Base-by-base conservation (phyloP, 2,797 vertebrate species). In the Pangasius larnaudii region DNA sequence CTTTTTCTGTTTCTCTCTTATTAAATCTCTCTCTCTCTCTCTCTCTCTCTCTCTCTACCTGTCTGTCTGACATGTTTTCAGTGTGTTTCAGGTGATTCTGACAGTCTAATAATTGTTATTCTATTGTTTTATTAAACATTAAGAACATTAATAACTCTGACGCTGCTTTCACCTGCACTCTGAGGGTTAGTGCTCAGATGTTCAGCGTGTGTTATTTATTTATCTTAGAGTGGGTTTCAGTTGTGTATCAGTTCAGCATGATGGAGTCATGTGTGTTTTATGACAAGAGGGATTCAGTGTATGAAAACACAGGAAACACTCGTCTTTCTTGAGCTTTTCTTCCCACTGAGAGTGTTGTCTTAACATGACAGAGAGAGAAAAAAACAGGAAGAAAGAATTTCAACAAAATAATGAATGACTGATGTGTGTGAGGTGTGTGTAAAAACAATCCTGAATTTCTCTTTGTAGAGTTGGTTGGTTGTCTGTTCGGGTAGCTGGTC, bases 311-410 rank as follows among this genome's bases (percentile, higher is more conserved):
- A 75, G 86, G 86, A 83, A 87, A 27, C 69, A 61, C 36, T 72
- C 49, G 0, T 65, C 71, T 84, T 56, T 42, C 81, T 84, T n/a
- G 61, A 63, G 58, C 71, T 58, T 63, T 53, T 88, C 69, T 88
- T 65, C 33, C 18, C 46, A 19, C 27, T 49, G 42, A 33, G 30
- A 49, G 5, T 88, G 59, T 78, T 88, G 58, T 75, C 77, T 84
- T 67, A 49, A n/a, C 61, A 56, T 46, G 63, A 77, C 63, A 24
- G 30, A 4, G 10, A 69, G 24, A 27, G 39, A n/a, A 86, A 89
- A 79, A 19, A 46, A 30, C 6, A 71, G 16, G 18, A n/a, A 71
- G 10, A 36, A 91, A 93, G 91, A 89, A 89, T 91, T 94, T 94
- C 93, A 77, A 85, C 88, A 83, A 94, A 83, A 92, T 89, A 89